Percentiles rank a stretch among this genome's conserved stretches.
Evolutionary conservation across 2,888 invertebrate species (phyloP).

Genomic region (Luperina testacea): DNA sequence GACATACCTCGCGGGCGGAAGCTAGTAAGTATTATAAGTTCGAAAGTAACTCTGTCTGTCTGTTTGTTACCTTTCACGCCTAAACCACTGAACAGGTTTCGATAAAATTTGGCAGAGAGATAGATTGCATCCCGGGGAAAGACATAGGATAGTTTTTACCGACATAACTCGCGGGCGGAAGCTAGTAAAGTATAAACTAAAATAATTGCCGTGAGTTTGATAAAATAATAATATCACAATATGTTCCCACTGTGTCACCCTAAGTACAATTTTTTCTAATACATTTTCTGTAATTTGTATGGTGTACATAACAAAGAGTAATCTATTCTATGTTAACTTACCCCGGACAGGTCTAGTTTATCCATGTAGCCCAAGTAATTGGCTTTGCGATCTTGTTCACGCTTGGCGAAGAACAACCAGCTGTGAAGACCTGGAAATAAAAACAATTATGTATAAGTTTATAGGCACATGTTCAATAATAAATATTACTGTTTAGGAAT

Average conservation of each 20-base stretch:
- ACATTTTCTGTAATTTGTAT: not conserved
- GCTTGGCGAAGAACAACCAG: constrained; percentile 96
- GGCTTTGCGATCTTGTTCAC: constrained; percentile 92
- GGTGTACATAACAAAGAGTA: not conserved
- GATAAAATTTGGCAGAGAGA: too few species aligned
- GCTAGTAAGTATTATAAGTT: too few species aligned
- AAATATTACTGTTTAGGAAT: not conserved
- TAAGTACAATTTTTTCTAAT: not conserved
- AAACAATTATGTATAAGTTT: constrained; percentile 6
- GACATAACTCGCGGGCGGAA: too few species aligned
- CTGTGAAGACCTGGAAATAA: constrained; percentile 94
- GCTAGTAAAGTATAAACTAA: too few species aligned
- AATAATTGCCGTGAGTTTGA: too few species aligned
- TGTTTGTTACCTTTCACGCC: too few species aligned
- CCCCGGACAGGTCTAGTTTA: constrained; percentile 93
- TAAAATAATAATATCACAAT: not conserved
- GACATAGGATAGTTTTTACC: too few species aligned
- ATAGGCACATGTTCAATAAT: not conserved
- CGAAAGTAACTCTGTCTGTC: too few species aligned
- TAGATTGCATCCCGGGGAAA: too few species aligned
- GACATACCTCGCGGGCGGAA: too few species aligned
- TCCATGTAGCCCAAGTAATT: constrained; percentile 95
- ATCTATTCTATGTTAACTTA: constrained; percentile 82
- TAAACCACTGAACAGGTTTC: too few species aligned
- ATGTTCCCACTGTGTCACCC: not conserved